Evolutionary conservation across 2,888 invertebrate genomes (phyloP).

Genomic region (Diaphora mendica): DNA sequence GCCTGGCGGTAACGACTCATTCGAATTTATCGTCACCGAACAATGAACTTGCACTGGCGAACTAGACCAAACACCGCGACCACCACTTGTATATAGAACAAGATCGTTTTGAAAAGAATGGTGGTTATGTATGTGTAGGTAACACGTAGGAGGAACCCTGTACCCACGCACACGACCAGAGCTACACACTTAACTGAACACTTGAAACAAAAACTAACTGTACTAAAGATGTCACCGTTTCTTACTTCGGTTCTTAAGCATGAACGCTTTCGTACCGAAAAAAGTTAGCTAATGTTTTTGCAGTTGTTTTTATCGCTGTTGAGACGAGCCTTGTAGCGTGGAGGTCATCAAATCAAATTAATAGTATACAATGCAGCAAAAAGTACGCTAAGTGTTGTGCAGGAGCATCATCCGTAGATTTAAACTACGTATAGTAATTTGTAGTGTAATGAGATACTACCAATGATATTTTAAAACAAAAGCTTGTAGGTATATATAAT

Average conservation of each 20-base stretch:
- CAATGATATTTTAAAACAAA: too few species aligned
- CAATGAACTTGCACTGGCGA: conserved; percentile 85
- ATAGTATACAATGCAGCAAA: conserved; percentile 39
- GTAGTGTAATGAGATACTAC: not conserved
- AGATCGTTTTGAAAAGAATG: conserved; percentile 65
- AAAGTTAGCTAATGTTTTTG: conserved; percentile 42
- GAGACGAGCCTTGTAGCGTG: conserved; percentile 54
- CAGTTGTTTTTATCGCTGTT: conserved; percentile 38
- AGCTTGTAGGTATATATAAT: too few species aligned
- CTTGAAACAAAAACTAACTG: conserved; percentile 55
- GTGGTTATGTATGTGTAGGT: conserved; percentile 58
- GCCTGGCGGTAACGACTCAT: conserved; percentile 75
- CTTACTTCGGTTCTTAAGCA: conserved; percentile 47
- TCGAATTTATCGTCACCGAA: conserved; percentile 63
- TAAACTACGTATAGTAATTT: conserved; percentile 21
- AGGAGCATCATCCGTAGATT: conserved; percentile 32
- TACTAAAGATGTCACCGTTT: conserved; percentile 55
- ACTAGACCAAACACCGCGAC: conserved; percentile 84
- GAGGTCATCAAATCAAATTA: conserved; percentile 65
- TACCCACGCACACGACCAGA: conserved; percentile 62
- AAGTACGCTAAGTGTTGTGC: conserved; percentile 28
- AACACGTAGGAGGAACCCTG: conserved; percentile 64
- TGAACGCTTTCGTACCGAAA: conserved; percentile 47
- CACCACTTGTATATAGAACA: conserved; percentile 75
- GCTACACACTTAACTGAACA: conserved; percentile 46